Conservation (phyloP, 1,140 invertebrate species). For the Mercenaria mercenaria region DNA sequence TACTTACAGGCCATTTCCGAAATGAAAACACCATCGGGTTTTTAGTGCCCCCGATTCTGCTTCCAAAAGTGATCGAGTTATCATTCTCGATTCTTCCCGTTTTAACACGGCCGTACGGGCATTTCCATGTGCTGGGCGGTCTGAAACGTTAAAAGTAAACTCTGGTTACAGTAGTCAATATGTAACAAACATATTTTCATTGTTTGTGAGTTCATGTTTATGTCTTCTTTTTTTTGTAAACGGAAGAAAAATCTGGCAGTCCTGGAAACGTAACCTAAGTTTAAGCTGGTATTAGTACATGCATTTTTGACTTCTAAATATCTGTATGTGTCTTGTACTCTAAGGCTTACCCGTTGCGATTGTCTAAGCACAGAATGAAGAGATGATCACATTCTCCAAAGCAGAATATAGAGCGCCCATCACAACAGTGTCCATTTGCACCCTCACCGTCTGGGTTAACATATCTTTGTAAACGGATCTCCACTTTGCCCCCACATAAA, state of each 20-base stretch:
- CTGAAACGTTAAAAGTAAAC: constrained; percentile 3
- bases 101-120: constrained; percentile 66
- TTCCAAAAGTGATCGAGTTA: constrained; percentile 70
- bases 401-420: constrained; percentile 70
- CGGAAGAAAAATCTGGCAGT: no score
- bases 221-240: no score
- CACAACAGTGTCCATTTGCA: constrained; percentile 76
- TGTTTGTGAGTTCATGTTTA: no score
- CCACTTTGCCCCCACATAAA: constrained; percentile 54
- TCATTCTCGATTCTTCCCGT: constrained; percentile 63
- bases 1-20: constrained; percentile 73
- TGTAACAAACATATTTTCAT: no score
- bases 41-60: constrained; percentile 59
- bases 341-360: constrained; percentile 64
- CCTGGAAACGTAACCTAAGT: no score
- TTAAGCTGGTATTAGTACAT: no score
- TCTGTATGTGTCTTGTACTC: no score
- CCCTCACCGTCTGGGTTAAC: constrained; percentile 73
- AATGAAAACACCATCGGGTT: constrained; percentile 74
- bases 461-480: constrained; percentile 66
- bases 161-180: no score
- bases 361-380: constrained; percentile 75
- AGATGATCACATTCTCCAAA: constrained; percentile 73
- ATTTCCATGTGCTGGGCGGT: constrained; percentile 53
- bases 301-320: no score